Evolutionary conservation across 1,140 invertebrate genomes (phyloP), one percentile per base, ranked within the genome.

Genomic region (Phthorimaea operculella): DNA sequence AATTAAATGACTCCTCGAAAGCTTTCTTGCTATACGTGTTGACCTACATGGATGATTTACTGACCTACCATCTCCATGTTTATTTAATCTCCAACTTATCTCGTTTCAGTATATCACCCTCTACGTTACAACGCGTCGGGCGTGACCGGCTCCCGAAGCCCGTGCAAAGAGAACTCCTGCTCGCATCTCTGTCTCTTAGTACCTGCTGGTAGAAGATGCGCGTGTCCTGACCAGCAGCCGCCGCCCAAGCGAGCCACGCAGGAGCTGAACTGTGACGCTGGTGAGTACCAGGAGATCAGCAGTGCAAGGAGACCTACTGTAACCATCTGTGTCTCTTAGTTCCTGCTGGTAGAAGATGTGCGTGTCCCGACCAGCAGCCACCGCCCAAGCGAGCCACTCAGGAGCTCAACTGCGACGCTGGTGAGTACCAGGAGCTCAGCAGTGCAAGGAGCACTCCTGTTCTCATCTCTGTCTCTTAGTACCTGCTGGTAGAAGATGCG

Each of bases 121-220:
- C 80, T 90, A 48, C 90, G 92, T 57, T 96, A 96, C 81, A 96
- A 97, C 69, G 90, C 87, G 18, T 89, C 91, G 0, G 75, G 10
- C 10, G 8, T n/a, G 44, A 12, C 94, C 14, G 85, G 85, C 2
- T 92, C 45, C 45, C 57, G 62, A 34, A 58, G 66, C 45, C 64
- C 60, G 60, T 98, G 96, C 75, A 81, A 83, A 16, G 87, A 88
- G 6, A 87, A 89, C 17, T 85, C 87, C 12, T 98, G 97, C 79
- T 93, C 94, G 15, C 97, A 98, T 88, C 86, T 98, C 17, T 99
- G 97, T 82, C 87, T 99, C 8, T 85, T 95, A 1, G 92, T 97
- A 49, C 97, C 96, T 0, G 90, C 89, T 16, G 96, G 95, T 0
- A 90, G 92, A 63, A 89, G 91, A 8, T 99, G 97, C 76, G 89